Evolutionary conservation across 2,797 vertebrate species (phyloP).

Genomic region (Linurgus olivaceus): DNA sequence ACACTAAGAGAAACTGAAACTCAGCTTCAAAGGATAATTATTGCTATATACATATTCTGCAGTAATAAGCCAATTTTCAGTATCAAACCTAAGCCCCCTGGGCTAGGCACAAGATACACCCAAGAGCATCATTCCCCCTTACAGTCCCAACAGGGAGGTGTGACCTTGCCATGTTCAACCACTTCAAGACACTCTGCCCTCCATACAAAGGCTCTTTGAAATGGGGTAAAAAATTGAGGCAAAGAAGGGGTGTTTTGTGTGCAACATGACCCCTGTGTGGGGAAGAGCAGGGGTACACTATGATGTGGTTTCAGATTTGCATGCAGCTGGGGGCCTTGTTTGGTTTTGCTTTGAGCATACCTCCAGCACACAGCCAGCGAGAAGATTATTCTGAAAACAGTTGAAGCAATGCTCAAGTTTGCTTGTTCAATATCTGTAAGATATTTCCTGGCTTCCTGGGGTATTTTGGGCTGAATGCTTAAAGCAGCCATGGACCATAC

Average conservation of each 20-base stretch:
- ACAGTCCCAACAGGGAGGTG: not conserved
- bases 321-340: not conserved
- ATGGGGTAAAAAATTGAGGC: not conserved
- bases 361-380: not conserved
- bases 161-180: not conserved
- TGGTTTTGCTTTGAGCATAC: not conserved
- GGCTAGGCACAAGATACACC: accelerated
- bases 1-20: not conserved
- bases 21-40: not conserved
- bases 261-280: not conserved
- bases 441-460: not conserved
- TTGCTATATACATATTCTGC: not conserved
- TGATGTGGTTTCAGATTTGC: not conserved
- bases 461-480: not conserved
- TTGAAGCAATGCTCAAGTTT: not conserved
- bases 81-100: not conserved
- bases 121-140: not conserved
- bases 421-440: not conserved
- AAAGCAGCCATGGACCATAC: not conserved
- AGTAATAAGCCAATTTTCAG: not conserved
- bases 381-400: not conserved
- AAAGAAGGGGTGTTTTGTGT: not conserved
- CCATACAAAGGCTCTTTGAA: not conserved
- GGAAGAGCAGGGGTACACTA: not conserved
- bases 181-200: not conserved